A percentile compares a stretch with the other conserved stretches of the same genome.
These are phyloP conservation scores for Anthopleura sola DNA, from an alignment of 64 coral and sea anemone species.

Conservation along the genomic window DNA sequence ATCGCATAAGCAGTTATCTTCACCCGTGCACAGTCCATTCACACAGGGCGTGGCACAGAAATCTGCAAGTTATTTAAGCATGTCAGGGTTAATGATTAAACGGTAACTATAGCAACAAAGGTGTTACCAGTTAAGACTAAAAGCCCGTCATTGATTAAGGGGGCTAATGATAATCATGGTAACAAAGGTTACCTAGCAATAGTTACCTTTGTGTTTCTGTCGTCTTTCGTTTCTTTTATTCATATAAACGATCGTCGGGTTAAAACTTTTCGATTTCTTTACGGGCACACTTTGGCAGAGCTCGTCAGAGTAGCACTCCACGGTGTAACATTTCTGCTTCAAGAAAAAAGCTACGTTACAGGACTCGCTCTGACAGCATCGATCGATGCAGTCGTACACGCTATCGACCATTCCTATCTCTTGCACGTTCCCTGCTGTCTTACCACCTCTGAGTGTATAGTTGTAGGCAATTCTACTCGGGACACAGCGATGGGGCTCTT, in stretches of 20 bases:
- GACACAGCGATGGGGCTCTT: conserved; percentile 48
- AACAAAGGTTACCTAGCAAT: neutral
- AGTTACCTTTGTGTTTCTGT: conserved; percentile 83
- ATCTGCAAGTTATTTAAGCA: conserved; percentile 19
- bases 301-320: conserved; percentile 88
- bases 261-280: conserved; percentile 56
- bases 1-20: conserved; percentile 69
- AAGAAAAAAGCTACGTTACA: conserved; percentile 86
- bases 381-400: conserved; percentile 87
- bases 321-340: conserved; percentile 64
- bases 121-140: no score
- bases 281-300: conserved; percentile 74
- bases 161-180: neutral
- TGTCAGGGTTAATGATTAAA: no score
- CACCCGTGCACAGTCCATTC: conserved; percentile 59
- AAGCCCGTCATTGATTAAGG: no score
- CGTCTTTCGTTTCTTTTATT: conserved; percentile 68
- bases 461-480: conserved; percentile 89
- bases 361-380: conserved; percentile 63
- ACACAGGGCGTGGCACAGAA: conserved; percentile 45
- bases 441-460: conserved; percentile 80
- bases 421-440: conserved; percentile 78
- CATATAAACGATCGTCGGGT: conserved; percentile 83
- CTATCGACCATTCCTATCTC: conserved; percentile 67
- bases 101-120: no score